These are phyloP conservation scores for Hymenopus coronatus DNA, from an alignment of 2,888 invertebrate genomes.

Conservation along the genomic window DNA sequence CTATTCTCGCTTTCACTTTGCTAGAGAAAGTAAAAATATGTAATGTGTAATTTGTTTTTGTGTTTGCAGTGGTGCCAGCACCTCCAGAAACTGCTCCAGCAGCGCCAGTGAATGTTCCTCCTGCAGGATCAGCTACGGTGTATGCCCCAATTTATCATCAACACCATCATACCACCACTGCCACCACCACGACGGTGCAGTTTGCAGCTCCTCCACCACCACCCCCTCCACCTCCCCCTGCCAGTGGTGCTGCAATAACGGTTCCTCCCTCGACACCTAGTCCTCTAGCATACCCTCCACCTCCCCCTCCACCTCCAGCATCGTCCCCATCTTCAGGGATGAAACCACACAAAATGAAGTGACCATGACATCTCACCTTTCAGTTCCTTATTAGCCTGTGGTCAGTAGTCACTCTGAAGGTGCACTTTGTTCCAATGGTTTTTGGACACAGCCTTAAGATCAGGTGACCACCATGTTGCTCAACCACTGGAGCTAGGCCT, in stretches of 20 bases:
- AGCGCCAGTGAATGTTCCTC: constrained; percentile 24
- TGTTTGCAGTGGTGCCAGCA: constrained; percentile 21
- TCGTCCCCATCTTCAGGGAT: neutral
- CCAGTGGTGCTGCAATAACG: neutral
- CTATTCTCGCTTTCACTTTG: too few species aligned
- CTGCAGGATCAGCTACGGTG: constrained; percentile 27
- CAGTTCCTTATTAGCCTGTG: neutral
- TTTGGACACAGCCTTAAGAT: neutral
- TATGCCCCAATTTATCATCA: constrained; percentile 32
- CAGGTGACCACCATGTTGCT: neutral
- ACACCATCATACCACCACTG: constrained; percentile 41
- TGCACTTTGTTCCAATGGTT: neutral
- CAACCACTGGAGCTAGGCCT: neutral
- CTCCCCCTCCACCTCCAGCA: neutral
- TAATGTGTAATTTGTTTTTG: too few species aligned
- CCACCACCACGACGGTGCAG: constrained; percentile 45
- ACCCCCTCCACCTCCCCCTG: constrained; percentile 23
- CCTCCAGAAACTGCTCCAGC: neutral
- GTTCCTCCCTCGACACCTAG: constrained; percentile 32
- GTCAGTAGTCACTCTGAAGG: neutral
- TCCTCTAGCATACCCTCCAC: constrained; percentile 14
- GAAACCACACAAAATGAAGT: constrained; percentile 10
- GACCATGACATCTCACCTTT: neutral
- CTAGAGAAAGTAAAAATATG: too few species aligned
- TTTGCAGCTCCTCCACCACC: constrained; percentile 38